Conservation (phyloP, 1,140 invertebrate genomes). For the Neuroterus valhalla region DNA sequence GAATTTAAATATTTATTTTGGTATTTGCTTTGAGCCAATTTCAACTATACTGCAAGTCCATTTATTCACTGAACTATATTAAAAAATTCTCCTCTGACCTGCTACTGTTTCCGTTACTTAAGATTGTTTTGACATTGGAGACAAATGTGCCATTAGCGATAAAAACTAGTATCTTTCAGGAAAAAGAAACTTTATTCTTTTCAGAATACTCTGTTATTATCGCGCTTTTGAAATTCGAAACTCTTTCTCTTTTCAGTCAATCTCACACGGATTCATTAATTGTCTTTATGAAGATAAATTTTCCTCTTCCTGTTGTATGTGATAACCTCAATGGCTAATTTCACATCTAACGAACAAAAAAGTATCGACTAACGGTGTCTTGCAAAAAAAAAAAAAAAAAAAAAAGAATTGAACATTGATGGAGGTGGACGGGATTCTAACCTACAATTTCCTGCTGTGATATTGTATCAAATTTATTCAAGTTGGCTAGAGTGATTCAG, state of each 20-base stretch:
- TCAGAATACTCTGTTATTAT: background rate
- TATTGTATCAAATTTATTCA: no score
- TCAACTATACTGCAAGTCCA: background rate
- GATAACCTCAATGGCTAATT: no score
- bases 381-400: no score
- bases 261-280: background rate
- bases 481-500: no score
- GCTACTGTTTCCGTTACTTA: background rate
- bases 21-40: background rate
- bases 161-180: conserved; percentile 15
- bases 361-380: no score
- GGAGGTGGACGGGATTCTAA: no score
- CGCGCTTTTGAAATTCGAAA: background rate
- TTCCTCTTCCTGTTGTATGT: no score
- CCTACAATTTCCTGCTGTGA: no score
- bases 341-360: no score
- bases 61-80: background rate
- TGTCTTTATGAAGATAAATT: background rate
- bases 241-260: background rate
- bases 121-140: conserved; percentile 10
- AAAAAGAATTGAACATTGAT: no score
- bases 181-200: background rate
- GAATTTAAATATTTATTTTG: background rate
- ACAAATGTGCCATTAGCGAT: conserved; percentile 14
- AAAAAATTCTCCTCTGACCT: background rate